These are phyloP conservation scores for Drosophila guanche DNA, from an alignment of 1,140 invertebrate genomes.

Conservation along the genomic window DNA sequence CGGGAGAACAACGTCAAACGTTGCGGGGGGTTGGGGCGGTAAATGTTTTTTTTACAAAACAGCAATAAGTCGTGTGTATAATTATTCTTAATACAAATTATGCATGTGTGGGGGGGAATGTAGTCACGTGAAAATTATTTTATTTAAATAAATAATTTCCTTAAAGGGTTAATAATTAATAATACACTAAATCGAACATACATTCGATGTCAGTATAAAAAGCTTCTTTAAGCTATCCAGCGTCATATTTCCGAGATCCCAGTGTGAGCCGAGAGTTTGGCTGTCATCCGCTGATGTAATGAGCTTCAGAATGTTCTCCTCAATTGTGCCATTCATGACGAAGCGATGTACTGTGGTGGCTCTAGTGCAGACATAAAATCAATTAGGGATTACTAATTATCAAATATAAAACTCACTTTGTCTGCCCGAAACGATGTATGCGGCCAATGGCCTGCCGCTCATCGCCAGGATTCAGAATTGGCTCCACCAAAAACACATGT, in stretches of 20 bases:
- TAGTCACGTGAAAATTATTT: too few species aligned
- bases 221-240: slow-evolving; percentile 60
- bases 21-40: neutral
- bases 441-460: slow-evolving; percentile 91
- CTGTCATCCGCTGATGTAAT: slow-evolving; percentile 64
- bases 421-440: slow-evolving; percentile 92
- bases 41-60: slow-evolving; percentile 11
- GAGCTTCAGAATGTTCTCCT: slow-evolving; percentile 87
- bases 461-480: slow-evolving; percentile 89
- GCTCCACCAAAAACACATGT: slow-evolving; percentile 91
- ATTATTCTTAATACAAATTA: too few species aligned
- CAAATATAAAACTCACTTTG: slow-evolving; percentile 84
- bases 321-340: slow-evolving; percentile 88
- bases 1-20: slow-evolving; percentile 10
- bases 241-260: slow-evolving; percentile 76
- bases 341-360: slow-evolving; percentile 88
- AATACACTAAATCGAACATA: neutral
- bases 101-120: too few species aligned
- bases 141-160: too few species aligned
- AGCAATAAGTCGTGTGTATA: slow-evolving; percentile 53
- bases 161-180: neutral
- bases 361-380: slow-evolving; percentile 65
- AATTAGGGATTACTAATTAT: neutral
- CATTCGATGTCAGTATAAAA: slow-evolving; percentile 50
- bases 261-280: slow-evolving; percentile 59